Conservation (phyloP, 2,113 vertebrate species). For the Cephalopholis sonnerati region DNA sequence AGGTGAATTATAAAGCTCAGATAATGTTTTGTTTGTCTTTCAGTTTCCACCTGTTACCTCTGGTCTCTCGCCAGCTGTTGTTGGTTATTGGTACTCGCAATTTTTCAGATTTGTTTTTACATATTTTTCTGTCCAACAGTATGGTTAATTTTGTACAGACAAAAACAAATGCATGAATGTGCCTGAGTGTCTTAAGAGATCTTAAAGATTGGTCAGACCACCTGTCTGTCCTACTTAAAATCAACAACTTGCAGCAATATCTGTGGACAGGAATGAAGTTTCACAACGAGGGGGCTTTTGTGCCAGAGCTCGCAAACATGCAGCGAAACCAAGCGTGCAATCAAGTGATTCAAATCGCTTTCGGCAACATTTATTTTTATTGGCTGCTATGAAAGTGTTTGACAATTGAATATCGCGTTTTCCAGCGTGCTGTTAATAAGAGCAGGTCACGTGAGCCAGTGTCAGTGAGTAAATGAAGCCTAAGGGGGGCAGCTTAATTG, state of each 20-base stretch:
- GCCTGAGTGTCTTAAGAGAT: slow-evolving; percentile 13
- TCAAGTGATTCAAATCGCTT: slow-evolving; percentile 56
- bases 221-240: slow-evolving; percentile 31
- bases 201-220: slow-evolving; percentile 40
- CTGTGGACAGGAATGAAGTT: slow-evolving; percentile 6
- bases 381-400: slow-evolving; percentile 49
- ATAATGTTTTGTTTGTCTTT: slow-evolving; percentile 44
- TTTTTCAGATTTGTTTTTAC: slow-evolving; percentile 24
- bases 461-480: slow-evolving; percentile 76
- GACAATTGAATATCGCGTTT: slow-evolving; percentile 73
- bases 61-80: background rate
- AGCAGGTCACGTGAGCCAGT: slow-evolving; percentile 71
- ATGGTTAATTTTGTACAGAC: slow-evolving; percentile 1
- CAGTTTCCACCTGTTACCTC: slow-evolving; percentile 20
- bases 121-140: slow-evolving; percentile 1
- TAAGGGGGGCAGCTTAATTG: slow-evolving; percentile 77
- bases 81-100: background rate
- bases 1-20: slow-evolving; percentile 39
- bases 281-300: background rate
- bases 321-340: slow-evolving; percentile 40
- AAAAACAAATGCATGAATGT: slow-evolving; percentile 26
- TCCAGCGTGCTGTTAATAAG: slow-evolving; percentile 64
- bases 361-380: slow-evolving; percentile 54
- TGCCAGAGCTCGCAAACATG: slow-evolving; percentile 33
- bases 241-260: slow-evolving; percentile 24